phyloP scores from a whole-genome alignment of 2,113 vertebrate species.

The Centropus unirufus region DNA sequence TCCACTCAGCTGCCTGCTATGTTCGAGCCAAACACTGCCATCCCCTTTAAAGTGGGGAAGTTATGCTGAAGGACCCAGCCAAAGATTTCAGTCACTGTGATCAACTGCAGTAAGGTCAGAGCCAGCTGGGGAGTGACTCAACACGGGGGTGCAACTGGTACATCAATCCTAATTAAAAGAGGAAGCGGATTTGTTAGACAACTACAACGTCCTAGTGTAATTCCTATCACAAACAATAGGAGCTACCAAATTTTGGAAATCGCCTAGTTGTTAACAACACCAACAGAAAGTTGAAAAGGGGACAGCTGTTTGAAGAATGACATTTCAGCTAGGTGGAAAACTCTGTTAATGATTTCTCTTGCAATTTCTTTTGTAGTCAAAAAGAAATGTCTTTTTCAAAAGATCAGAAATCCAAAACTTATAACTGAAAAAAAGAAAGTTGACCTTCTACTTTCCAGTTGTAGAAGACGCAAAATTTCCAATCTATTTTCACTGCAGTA shows the following conservation, averaged over 20 bases:
- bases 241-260: neutral
- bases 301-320: neutral
- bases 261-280: neutral
- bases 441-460: neutral
- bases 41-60: neutral
- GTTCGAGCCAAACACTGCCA: neutral
- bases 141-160: neutral
- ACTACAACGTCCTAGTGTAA: neutral
- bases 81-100: neutral
- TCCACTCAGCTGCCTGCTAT: neutral
- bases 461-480: neutral
- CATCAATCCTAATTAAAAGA: neutral
- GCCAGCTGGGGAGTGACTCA: neutral
- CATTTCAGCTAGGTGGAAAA: neutral
- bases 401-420: neutral
- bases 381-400: neutral
- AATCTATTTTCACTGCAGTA: neutral
- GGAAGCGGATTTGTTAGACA: neutral
- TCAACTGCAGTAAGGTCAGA: neutral
- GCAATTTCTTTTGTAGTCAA: neutral
- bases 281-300: neutral
- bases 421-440: neutral
- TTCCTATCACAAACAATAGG: neutral
- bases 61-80: neutral
- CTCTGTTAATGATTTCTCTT: constrained; percentile 4